Evolutionary conservation across 37 sponge, comb jelly and placozoan genomes (phyloP).

Genomic region (Dysidea cf. avara): DNA sequence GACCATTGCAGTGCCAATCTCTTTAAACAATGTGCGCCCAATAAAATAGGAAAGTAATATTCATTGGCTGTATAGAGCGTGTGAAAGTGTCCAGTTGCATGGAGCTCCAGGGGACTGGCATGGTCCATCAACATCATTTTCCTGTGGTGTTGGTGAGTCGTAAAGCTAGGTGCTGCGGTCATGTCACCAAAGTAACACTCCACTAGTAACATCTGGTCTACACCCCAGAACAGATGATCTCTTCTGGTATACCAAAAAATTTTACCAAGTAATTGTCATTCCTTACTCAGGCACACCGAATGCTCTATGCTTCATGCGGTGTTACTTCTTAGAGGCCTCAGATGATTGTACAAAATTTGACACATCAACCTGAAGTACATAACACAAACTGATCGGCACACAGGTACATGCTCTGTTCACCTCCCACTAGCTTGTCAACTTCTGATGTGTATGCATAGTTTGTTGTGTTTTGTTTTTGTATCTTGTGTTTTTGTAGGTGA

Average conservation of each 20-base stretch:
- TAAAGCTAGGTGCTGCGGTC: conserved; percentile 58
- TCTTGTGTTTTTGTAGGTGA: no score
- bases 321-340: conserved; percentile 61
- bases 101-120: conserved; percentile 80
- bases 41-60: conserved; percentile 63
- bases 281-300: conserved; percentile 89
- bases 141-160: conserved; percentile 37
- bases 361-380: conserved; percentile 33
- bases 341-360: conserved; percentile 9
- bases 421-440: conserved; percentile 33
- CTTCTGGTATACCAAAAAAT: conserved; percentile 32
- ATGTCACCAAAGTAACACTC: conserved; percentile 59
- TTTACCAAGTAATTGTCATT: not conserved
- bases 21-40: conserved; percentile 85
- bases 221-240: conserved; percentile 74
- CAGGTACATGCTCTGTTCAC: not conserved
- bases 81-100: conserved; percentile 37
- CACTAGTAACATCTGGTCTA: conserved; percentile 77
- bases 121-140: conserved; percentile 84
- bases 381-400: not conserved
- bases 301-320: conserved; percentile 74
- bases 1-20: conserved; percentile 78
- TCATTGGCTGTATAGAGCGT: conserved; percentile 29
- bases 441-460: no score
- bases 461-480: no score